A percentile compares a stretch with the other conserved stretches of the same genome.
phyloP scores from a whole-genome alignment of 2,888 invertebrate genomes.

The Tinea trinotella region DNA sequence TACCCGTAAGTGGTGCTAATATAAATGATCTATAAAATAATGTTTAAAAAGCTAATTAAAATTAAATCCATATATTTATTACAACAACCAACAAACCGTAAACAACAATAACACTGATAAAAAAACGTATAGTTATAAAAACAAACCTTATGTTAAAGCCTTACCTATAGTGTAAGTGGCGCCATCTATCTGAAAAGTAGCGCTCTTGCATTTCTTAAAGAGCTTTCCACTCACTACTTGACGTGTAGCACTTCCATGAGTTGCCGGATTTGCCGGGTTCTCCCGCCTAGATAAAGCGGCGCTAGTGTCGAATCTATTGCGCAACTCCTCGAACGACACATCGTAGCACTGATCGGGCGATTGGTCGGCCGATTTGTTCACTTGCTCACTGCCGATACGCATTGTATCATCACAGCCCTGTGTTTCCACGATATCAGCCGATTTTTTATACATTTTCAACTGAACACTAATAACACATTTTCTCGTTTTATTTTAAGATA shows the following conservation, averaged over 20 bases:
- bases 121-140: neutral
- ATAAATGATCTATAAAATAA: no score
- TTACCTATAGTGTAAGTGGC: conserved; percentile 90
- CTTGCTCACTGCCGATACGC: conserved; percentile 25
- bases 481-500: neutral
- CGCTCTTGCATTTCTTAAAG: conserved; percentile 89
- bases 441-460: conserved; percentile 19
- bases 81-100: no score
- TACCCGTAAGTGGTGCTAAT: no score
- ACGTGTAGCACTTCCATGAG: conserved; percentile 62
- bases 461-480: conserved; percentile 11
- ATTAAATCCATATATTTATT: no score
- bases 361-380: conserved; percentile 38
- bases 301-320: conserved; percentile 58
- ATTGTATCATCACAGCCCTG: conserved; percentile 19
- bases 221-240: conserved; percentile 72
- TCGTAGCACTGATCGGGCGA: conserved; percentile 50
- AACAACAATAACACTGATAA: no score
- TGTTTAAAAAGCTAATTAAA: no score
- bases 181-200: conserved; percentile 89
- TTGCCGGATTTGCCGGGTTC: conserved; percentile 58
- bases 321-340: conserved; percentile 57
- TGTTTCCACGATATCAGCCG: conserved; percentile 11
- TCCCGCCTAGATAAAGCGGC: conserved; percentile 49
- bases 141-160: conserved; percentile 29